phyloP scores from a whole-genome alignment of 30 jellyfish, hydroid and myxozoan species.

The Nemopilema nomurai region DNA sequence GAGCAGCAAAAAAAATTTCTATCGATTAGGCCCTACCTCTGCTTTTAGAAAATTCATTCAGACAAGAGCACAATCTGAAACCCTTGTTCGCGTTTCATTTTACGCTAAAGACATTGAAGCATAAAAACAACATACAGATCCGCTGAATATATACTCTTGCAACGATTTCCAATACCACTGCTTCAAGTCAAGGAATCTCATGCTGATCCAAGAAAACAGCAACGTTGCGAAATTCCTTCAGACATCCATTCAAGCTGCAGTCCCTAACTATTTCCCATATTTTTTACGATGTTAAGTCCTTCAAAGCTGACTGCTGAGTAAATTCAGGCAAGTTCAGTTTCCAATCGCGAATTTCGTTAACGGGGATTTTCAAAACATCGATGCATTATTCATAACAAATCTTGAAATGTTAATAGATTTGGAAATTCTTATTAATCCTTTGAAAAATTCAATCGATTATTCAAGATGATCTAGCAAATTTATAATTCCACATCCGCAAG shows the following conservation, averaged over 20 bases:
- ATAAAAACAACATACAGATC: slow-evolving; percentile 30
- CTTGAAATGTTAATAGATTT: background rate
- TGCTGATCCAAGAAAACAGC: background rate
- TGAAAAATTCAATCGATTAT: background rate
- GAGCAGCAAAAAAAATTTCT: too few species aligned
- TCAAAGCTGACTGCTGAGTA: too few species aligned
- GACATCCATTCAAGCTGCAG: too few species aligned
- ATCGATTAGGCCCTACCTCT: too few species aligned
- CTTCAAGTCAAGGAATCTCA: slow-evolving; percentile 27
- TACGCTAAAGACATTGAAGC: too few species aligned
- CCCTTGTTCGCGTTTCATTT: too few species aligned
- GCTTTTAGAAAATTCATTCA: too few species aligned
- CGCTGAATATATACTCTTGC: slow-evolving; percentile 9
- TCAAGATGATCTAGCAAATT: background rate
- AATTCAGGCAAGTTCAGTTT: too few species aligned
- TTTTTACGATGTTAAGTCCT: too few species aligned
- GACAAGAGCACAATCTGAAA: too few species aligned
- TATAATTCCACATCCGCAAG: background rate
- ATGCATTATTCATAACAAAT: background rate
- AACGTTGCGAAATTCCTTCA: background rate
- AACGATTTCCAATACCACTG: slow-evolving; percentile 33
- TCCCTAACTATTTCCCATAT: background rate
- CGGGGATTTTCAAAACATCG: background rate
- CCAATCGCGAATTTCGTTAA: background rate
- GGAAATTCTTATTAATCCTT: background rate